phyloP scores from a whole-genome alignment of 2,888 invertebrate species.

The Melitaea athalia region DNA sequence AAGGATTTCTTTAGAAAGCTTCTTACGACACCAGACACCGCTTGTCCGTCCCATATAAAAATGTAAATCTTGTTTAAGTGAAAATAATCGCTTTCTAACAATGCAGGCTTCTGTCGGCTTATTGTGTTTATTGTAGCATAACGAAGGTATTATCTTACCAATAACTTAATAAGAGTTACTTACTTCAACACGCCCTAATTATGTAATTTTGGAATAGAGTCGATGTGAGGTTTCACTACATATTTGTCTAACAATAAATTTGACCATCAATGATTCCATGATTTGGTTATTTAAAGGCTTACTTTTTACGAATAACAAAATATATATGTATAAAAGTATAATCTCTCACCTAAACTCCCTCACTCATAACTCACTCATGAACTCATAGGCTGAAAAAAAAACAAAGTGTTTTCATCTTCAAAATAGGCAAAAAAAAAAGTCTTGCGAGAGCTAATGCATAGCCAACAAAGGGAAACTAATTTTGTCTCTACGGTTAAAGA shows the following conservation, averaged over 20 bases:
- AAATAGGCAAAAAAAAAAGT: background rate
- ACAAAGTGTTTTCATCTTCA: background rate
- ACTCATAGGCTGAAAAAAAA: too few relatives aligned
- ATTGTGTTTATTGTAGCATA: conserved; percentile 10
- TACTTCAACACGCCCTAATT: background rate
- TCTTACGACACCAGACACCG: conserved; percentile 60
- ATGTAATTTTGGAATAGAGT: conserved; percentile 1
- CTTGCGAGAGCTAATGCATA: conserved; percentile 7
- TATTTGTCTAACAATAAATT: background rate
- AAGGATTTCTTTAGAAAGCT: conserved; percentile 63
- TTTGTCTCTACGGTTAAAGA: conserved; percentile 30
- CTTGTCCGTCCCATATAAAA: conserved; percentile 50
- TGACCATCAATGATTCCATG: background rate
- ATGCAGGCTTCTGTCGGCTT: conserved; percentile 8
- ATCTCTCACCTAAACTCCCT: too few relatives aligned
- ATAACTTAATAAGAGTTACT: background rate
- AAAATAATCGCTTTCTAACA: conserved; percentile 62
- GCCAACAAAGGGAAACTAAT: conserved; percentile 27
- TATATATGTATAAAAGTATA: too few relatives aligned
- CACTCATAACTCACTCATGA: too few relatives aligned
- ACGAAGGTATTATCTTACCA: conserved; percentile 9
- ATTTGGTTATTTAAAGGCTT: background rate
- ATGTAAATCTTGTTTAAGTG: conserved; percentile 60
- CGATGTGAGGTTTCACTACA: background rate
- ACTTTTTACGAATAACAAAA: background rate